Conservation (phyloP, 2,113 vertebrate species). For the Tupaia chinensis region DNA sequence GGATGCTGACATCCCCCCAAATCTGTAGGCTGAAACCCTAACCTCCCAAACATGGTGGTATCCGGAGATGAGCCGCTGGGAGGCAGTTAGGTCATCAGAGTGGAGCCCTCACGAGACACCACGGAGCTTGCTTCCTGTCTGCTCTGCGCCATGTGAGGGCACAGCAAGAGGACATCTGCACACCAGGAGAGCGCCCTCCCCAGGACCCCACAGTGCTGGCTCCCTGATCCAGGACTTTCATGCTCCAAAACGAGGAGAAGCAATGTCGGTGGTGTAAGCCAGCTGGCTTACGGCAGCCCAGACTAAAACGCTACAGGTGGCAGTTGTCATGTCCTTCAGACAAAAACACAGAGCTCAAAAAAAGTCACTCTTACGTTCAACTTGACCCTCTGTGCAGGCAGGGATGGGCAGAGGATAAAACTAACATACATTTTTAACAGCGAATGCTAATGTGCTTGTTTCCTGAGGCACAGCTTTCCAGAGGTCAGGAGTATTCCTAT, state of each 20-base stretch:
- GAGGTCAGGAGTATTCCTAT: accelerated
- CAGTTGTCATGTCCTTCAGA: conserved; percentile 15
- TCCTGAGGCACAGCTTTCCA: background rate
- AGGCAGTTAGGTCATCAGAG: background rate
- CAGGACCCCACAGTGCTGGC: background rate
- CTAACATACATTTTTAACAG: accelerated
- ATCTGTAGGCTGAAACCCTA: background rate
- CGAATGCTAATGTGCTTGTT: background rate
- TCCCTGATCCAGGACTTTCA: too few relatives aligned
- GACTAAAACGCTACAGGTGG: background rate
- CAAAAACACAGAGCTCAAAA: background rate
- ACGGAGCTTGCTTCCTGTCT: background rate
- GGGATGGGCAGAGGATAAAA: background rate
- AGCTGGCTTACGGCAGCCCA: too few relatives aligned
- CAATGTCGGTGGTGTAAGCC: background rate
- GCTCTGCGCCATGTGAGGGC: background rate
- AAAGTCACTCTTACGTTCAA: background rate
- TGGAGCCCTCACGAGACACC: background rate
- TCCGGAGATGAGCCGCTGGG: background rate
- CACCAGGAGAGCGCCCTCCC: background rate
- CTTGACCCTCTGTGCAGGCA: background rate
- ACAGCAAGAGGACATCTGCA: background rate
- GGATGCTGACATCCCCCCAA: too few relatives aligned
- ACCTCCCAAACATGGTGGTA: too few relatives aligned
- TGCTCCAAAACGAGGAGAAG: background rate